phyloP scores from a whole-genome alignment of 1,140 invertebrate species.

The Lerema accius region DNA sequence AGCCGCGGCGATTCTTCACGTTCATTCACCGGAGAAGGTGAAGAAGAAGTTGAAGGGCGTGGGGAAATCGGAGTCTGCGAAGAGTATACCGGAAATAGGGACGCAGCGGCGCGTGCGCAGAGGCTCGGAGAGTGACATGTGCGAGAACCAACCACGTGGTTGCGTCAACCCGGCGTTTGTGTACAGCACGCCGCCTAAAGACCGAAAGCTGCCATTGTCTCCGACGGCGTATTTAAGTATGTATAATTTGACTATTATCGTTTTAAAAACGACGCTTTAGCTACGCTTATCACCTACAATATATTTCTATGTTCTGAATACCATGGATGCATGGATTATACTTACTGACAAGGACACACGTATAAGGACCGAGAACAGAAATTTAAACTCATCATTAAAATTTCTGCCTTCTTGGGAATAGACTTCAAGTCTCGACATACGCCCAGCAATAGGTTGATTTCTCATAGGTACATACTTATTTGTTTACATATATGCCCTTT shows the following conservation, averaged over 20 bases:
- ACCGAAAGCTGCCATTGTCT: slow-evolving; percentile 67
- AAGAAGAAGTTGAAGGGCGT: slow-evolving; percentile 66
- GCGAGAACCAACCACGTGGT: slow-evolving; percentile 53
- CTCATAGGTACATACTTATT: too few relatives aligned
- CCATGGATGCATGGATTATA: too few relatives aligned
- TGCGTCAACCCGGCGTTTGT: slow-evolving; percentile 75
- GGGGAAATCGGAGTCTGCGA: slow-evolving; percentile 67
- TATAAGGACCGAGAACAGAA: too few relatives aligned
- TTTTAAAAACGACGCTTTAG: not conserved
- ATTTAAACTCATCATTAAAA: too few relatives aligned
- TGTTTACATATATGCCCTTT: too few relatives aligned
- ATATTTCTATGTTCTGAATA: too few relatives aligned
- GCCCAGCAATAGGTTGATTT: too few relatives aligned
- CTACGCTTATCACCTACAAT: not conserved
- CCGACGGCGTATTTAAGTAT: slow-evolving; percentile 72
- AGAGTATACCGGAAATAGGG: slow-evolving; percentile 55
- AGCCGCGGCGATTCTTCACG: slow-evolving; percentile 83
- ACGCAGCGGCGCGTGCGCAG: slow-evolving; percentile 55
- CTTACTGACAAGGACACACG: too few relatives aligned
- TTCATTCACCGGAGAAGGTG: slow-evolving; percentile 72
- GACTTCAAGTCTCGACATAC: too few relatives aligned
- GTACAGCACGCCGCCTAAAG: slow-evolving; percentile 77
- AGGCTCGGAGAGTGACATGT: slow-evolving; percentile 69
- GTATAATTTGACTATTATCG: slow-evolving; percentile 47
- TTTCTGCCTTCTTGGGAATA: too few relatives aligned